Evolutionary conservation across 92 coral and sea anemone species (phyloP), one percentile per base, ranked within the genome.

Genomic region (Montipora capitata): DNA sequence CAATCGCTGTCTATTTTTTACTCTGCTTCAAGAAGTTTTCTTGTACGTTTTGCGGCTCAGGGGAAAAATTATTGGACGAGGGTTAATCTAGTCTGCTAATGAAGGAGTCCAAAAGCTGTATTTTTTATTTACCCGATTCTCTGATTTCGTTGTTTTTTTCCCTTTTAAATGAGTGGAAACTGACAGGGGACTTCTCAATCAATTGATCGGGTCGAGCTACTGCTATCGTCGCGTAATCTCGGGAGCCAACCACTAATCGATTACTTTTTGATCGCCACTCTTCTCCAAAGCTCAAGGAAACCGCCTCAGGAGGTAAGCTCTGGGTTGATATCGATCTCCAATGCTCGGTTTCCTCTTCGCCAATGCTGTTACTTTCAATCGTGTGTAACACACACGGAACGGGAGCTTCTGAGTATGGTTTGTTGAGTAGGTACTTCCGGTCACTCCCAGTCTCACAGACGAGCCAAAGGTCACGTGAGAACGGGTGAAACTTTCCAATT

Each of bases 381-480:
- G 96, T 96, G 78, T 94, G 92, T 16, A 97, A 95, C 12, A 97
- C 90, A 78, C 96, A 94, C 40, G 99, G 98, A 5, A 94, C 96
- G 38, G 95, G 96, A 56, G 96, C 94, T 85, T 96, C 98, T 27
- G 94, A 95, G 76, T 94, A 94, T 2, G 96, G 96, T 59, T 95
- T 96, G 10, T 93, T 90, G 15, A 97, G 93, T 39, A 97, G 87
- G 78, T 88, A 97, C 89, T 92, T 97, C 87, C 95, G 81, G 95
- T 94, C 94, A 8, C 98, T 94, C 63, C 96, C 99, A 88, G 98
- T 96, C 98, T 97, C 98, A 58, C 94, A 88, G 44, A 97, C 72
- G 20, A 97, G 91, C 99, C 99, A 97, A 39, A 97, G 88, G 67
- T 88, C 96, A 80, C 98, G 98, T 61, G 99, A 94, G 83, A 97